phyloP scores from a whole-genome alignment of 1,140 invertebrate genomes.

The Triops cancriformis region DNA sequence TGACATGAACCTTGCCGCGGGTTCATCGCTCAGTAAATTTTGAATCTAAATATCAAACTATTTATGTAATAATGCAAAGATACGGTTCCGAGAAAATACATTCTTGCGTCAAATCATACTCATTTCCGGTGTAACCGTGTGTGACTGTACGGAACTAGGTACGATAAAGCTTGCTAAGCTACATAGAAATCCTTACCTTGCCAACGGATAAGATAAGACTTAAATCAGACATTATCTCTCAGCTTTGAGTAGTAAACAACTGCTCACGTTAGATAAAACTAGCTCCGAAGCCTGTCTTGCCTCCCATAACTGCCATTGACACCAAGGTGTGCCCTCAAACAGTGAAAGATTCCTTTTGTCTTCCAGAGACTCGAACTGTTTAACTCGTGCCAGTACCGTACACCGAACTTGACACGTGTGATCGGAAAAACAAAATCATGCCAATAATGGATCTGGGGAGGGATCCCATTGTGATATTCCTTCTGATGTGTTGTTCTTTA shows the following conservation, averaged over 20 bases:
- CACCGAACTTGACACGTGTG: too few species aligned
- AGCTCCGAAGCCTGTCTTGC: background rate
- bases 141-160: background rate
- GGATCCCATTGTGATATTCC: background rate
- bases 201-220: background rate
- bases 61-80: too few species aligned
- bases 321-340: background rate
- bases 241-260: background rate
- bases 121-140: background rate
- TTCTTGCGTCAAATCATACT: background rate
- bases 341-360: background rate
- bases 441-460: background rate
- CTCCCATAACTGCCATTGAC: background rate
- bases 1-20: background rate
- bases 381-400: too few species aligned
- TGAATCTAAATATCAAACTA: too few species aligned
- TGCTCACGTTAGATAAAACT: background rate
- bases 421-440: background rate
- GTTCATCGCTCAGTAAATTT: background rate
- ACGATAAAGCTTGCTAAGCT: background rate
- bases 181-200: background rate
- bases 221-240: background rate
- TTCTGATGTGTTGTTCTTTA: background rate
- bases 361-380: too few species aligned
- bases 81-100: background rate